These are phyloP conservation scores for Phalloptychus januarius DNA, from an alignment of 2,797 vertebrate species.

Conservation along the genomic window DNA sequence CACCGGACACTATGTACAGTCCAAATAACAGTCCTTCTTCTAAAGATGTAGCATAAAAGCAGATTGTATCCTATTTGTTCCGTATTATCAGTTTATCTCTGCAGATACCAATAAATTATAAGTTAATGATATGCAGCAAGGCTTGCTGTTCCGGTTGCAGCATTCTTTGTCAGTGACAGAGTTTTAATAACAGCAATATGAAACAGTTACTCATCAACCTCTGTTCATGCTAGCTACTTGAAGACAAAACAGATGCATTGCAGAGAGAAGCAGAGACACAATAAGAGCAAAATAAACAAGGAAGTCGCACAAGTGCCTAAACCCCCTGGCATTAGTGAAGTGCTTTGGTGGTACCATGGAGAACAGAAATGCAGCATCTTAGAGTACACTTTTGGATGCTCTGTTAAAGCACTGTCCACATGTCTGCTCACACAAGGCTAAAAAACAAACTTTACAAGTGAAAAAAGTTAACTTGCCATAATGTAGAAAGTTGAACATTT, in stretches of 20 bases:
- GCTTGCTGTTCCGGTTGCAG: neutral
- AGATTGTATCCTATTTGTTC: neutral
- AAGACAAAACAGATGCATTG: neutral
- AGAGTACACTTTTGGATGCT: constrained; percentile 6
- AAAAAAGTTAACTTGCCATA: constrained; percentile 4
- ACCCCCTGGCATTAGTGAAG: constrained; percentile 20
- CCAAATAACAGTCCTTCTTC: constrained; percentile 36
- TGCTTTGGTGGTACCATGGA: constrained; percentile 5
- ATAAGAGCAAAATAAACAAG: constrained; percentile 46
- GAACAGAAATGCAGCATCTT: neutral
- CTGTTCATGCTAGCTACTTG: neutral
- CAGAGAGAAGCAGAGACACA: constrained; percentile 1
- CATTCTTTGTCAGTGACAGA: neutral
- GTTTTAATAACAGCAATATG: neutral
- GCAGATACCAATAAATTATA: neutral
- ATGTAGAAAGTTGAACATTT: neutral
- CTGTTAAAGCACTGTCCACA: neutral
- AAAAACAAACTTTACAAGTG: neutral
- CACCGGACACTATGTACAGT: constrained; percentile 42
- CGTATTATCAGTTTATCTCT: neutral
- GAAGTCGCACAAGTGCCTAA: constrained; percentile 6
- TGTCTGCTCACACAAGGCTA: neutral
- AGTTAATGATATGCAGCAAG: neutral
- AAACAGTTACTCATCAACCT: neutral
- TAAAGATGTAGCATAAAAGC: neutral